Conservation (phyloP, 2,888 invertebrate species). For the Poecilobothrus nobilitatus region DNA sequence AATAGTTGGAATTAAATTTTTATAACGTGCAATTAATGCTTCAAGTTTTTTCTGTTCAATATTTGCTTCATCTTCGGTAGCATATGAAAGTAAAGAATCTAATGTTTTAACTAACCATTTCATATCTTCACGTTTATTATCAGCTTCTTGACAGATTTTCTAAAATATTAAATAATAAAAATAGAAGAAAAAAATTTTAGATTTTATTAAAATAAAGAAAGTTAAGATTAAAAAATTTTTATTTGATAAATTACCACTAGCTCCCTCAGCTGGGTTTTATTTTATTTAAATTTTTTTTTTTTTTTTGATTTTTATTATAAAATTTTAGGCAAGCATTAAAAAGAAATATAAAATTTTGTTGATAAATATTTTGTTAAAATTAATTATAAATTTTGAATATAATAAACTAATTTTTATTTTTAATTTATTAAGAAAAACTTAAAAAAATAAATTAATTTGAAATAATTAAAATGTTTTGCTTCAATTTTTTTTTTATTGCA, state of each 20-base stretch:
- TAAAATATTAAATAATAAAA: slow-evolving; percentile 38
- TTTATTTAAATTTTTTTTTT: neutral
- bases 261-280: slow-evolving; percentile 42
- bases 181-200: slow-evolving; percentile 8
- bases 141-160: slow-evolving; percentile 85
- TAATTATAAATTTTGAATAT: too few relatives aligned
- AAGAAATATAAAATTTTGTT: slow-evolving; percentile 18
- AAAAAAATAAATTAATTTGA: too few relatives aligned
- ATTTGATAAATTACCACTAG: slow-evolving; percentile 42
- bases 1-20: slow-evolving; percentile 82
- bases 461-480: too few relatives aligned
- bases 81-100: slow-evolving; percentile 74
- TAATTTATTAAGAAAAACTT: too few relatives aligned
- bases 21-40: slow-evolving; percentile 75
- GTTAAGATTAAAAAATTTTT: neutral
- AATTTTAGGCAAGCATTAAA: slow-evolving; percentile 25
- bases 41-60: slow-evolving; percentile 75
- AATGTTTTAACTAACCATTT: slow-evolving; percentile 90
- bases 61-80: slow-evolving; percentile 69
- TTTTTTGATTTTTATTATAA: too few relatives aligned
- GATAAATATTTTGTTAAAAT: slow-evolving; percentile 14
- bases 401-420: too few relatives aligned
- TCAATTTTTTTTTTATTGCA: too few relatives aligned
- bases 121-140: slow-evolving; percentile 84
- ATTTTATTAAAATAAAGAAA: neutral